A percentile compares a stretch with the other conserved stretches of the same genome.
Evolutionary conservation across 2,113 vertebrate genomes (phyloP).

Genomic region (Propithecus coquereli): DNA sequence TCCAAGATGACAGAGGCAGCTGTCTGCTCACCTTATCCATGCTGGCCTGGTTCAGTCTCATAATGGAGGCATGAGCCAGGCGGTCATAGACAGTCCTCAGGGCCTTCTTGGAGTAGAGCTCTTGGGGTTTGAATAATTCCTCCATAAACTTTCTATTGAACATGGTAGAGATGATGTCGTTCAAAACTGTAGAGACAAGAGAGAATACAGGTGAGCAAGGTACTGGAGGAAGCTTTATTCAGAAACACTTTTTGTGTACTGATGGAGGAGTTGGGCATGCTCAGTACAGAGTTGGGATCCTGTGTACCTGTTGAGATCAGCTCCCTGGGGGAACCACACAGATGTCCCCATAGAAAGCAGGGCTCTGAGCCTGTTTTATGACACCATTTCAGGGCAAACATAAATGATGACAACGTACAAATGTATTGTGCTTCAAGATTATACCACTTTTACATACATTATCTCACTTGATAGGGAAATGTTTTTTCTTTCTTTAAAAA

Average conservation of each 20-base stretch:
- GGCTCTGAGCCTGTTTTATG: background rate
- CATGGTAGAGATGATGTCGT: slow-evolving; percentile 98
- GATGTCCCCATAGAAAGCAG: background rate
- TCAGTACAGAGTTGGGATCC: background rate
- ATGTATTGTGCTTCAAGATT: background rate
- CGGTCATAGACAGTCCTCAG: slow-evolving; percentile 95
- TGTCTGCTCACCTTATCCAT: slow-evolving; percentile 94
- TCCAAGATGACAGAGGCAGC: background rate
- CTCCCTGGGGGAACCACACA: background rate
- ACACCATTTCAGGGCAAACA: background rate
- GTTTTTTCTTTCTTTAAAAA: background rate
- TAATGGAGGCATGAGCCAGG: slow-evolving; percentile 96
- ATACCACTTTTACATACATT: background rate
- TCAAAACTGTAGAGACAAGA: slow-evolving; percentile 91
- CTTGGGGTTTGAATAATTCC: slow-evolving; percentile 97
- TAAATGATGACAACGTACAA: background rate
- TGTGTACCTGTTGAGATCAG: rapidly evolving
- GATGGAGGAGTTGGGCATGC: background rate
- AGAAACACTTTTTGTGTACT: background rate
- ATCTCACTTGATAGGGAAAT: background rate
- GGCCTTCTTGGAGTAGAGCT: slow-evolving; percentile 97
- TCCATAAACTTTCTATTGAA: slow-evolving; percentile 98
- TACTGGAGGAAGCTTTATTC: background rate
- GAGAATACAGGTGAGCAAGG: background rate
- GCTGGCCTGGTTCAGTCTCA: slow-evolving; percentile 98